Base-by-base conservation (phyloP, 2,113 vertebrate species). In the Caranx melampygus region DNA sequence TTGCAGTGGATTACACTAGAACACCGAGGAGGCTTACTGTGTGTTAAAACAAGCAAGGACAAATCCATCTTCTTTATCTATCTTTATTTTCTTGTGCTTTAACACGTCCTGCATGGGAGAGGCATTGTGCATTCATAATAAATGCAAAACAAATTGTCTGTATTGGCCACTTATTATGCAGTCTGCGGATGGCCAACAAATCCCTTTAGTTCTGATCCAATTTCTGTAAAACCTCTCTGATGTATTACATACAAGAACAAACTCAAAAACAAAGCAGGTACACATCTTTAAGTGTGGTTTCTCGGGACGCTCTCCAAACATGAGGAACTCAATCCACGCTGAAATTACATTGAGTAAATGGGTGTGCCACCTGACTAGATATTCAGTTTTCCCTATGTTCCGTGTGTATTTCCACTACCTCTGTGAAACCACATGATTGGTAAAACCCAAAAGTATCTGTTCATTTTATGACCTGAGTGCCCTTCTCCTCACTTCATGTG, bases 1-100 rank as follows among this genome's bases (percentile, higher is more conserved):
- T 69, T 79, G 59, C 61, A 13, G 52, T 47, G 45, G 47, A 71
- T 83, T 68, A 64, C 33, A 18, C 1, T 26, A 16, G 14, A 49
- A 67, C 35, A 18, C 34, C 13, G 52, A 34, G 31, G 35, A 67
- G 33, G 16, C 31, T 58, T 59, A 69, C 60, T 47, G 21, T 42
- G 26, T 5, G 21, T 77, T 60, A 34, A 55, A 62, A 54, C 55
- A 26, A 54, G n/a, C 26, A 58, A 21, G 18, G 26, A 69, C 13
- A 10, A 65, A 75, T 35, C 7, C 21, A 13, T 31, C 6, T 51
- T 51, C 18, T 62, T 62, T 47, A 12, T 40, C 16, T n/a, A 5
- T 47, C 1, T 14, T 40, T n/a, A 42, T 54, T n/a, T 18, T 21
- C 33, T 13, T 35, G 16, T 69, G 44, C 31, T 33, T 55, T 14